Evolutionary conservation across 2,888 invertebrate genomes (phyloP).

Genomic region (Pheosia gnoma): DNA sequence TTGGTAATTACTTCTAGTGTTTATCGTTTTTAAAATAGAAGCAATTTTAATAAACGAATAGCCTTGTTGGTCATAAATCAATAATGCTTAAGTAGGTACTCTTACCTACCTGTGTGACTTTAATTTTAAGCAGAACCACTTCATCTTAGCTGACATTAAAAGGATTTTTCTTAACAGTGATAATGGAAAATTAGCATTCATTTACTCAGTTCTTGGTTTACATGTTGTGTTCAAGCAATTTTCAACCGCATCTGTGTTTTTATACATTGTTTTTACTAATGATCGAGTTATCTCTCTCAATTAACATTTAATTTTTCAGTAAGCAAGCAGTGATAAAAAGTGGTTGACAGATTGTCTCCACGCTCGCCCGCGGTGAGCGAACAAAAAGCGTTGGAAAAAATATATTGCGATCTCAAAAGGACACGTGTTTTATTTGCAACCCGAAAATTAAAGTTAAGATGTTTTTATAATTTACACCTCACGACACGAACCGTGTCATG

Average conservation of each 20-base stretch:
- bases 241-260: background rate
- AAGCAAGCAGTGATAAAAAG: background rate
- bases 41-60: too few species aligned
- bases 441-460: constrained; percentile 1
- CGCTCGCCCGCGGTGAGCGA: constrained; percentile 3
- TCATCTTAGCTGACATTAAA: too few species aligned
- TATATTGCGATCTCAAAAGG: constrained; percentile 7
- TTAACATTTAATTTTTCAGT: constrained; percentile 1
- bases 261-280: background rate
- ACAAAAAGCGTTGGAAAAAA: constrained; percentile 11
- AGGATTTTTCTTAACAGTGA: background rate
- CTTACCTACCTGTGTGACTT: too few species aligned
- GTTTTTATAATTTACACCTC: background rate
- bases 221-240: background rate
- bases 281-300: background rate
- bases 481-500: background rate
- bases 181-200: background rate
- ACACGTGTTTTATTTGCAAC: constrained; percentile 6
- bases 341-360: background rate
- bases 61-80: too few species aligned
- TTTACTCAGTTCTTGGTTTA: background rate
- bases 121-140: too few species aligned
- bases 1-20: too few species aligned
- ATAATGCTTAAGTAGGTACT: too few species aligned
- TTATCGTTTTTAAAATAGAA: too few species aligned